Percentiles rank a stretch among this genome's conserved stretches.
Evolutionary conservation across 1,140 invertebrate genomes (phyloP).

Genomic region (Melanaphis sacchari): DNA sequence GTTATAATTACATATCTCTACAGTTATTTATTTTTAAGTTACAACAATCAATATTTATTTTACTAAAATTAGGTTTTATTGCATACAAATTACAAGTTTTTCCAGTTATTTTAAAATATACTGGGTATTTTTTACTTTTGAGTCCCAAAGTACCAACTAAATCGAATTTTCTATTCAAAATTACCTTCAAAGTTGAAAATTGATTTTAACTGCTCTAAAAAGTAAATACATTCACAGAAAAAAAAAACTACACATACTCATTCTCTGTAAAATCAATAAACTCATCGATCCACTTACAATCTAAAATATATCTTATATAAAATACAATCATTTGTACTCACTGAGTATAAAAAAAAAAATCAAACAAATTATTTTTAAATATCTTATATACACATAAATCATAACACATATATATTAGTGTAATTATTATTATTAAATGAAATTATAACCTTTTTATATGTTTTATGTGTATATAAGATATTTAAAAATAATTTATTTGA

Average conservation of each 20-base stretch:
- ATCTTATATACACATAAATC: neutral
- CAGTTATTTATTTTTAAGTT: neutral
- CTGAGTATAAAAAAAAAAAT: neutral
- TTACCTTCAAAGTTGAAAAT: neutral
- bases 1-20: too few species aligned
- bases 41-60: neutral
- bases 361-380: neutral
- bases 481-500: too few species aligned
- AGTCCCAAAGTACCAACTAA: neutral
- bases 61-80: neutral
- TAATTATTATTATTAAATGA: too few species aligned
- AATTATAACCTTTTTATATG: too few species aligned
- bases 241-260: neutral
- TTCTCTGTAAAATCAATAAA: neutral
- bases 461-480: too few species aligned
- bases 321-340: neutral
- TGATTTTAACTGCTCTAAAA: neutral
- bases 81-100: too few species aligned
- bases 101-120: neutral
- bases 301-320: neutral
- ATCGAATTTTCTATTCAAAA: neutral
- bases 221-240: neutral
- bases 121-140: neutral
- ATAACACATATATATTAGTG: too few species aligned
- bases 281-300: neutral